Evolutionary conservation across 2,113 vertebrate species (phyloP).

Genomic region (Daphoenositta chrysoptera): DNA sequence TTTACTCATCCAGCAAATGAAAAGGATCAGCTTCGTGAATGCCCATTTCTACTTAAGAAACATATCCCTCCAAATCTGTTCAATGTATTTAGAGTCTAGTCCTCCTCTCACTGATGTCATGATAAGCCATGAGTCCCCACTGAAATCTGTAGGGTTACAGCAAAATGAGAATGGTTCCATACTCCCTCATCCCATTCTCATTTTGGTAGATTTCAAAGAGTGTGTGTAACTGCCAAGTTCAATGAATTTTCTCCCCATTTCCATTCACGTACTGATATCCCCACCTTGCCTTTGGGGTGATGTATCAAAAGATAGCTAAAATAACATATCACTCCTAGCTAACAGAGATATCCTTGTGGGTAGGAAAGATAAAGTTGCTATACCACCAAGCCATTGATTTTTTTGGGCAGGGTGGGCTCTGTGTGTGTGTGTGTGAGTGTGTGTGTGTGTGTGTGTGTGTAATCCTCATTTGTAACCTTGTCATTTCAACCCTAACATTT

Average conservation of each 20-base stretch:
- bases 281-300: not conserved
- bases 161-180: not conserved
- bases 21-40: not conserved
- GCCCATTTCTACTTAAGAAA: not conserved
- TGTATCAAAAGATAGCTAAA: slow-evolving; percentile 18
- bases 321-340: not conserved
- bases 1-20: not conserved
- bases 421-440: not conserved
- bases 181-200: not conserved
- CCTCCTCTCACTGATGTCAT: not conserved
- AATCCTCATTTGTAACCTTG: not conserved
- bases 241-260: not conserved
- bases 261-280: not conserved
- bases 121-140: not conserved
- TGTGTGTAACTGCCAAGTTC: not conserved
- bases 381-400: not conserved
- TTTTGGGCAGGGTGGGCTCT: not conserved
- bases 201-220: not conserved
- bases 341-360: not conserved
- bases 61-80: not conserved
- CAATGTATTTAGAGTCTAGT: not conserved
- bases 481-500: not conserved
- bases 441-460: not conserved
- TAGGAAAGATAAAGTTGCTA: not conserved
- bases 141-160: not conserved